A percentile compares a stretch with the other conserved stretches of the same genome.
phyloP scores from a whole-genome alignment of 1,140 invertebrate species.

The Ceratoteleas bidentatus region DNA sequence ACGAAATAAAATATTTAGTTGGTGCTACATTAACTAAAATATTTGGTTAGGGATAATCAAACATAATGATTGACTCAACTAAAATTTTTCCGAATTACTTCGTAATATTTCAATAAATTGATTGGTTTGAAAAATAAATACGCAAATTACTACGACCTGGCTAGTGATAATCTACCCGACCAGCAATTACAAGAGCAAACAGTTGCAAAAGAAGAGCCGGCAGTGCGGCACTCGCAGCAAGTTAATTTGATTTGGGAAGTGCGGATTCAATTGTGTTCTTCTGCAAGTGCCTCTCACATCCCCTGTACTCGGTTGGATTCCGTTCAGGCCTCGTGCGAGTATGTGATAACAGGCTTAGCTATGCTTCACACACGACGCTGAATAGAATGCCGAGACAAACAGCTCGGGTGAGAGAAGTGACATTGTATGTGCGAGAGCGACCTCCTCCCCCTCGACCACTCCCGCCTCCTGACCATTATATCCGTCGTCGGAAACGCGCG shows the following conservation, averaged over 20 bases:
- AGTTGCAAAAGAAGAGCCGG: neutral
- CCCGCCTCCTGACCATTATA: slow-evolving; percentile 55
- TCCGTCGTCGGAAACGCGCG: slow-evolving; percentile 37
- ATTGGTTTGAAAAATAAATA: too few species aligned
- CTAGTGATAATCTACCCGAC: too few species aligned
- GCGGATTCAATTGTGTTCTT: slow-evolving; percentile 51
- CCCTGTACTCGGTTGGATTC: slow-evolving; percentile 35
- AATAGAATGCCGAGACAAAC: slow-evolving; percentile 63
- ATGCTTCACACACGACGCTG: slow-evolving; percentile 46
- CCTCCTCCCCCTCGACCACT: slow-evolving; percentile 39
- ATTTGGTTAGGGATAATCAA: too few species aligned
- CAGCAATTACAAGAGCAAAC: too few species aligned
- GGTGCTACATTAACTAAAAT: too few species aligned
- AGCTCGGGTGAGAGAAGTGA: slow-evolving; percentile 64
- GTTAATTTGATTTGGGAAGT: slow-evolving; percentile 52
- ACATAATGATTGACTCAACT: too few species aligned
- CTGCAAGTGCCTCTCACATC: slow-evolving; percentile 20
- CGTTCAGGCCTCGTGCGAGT: slow-evolving; percentile 35
- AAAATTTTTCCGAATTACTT: too few species aligned
- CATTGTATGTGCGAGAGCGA: slow-evolving; percentile 59
- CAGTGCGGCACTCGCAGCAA: slow-evolving; percentile 15
- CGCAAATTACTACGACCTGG: too few species aligned
- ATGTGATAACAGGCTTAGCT: slow-evolving; percentile 57
- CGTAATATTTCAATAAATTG: too few species aligned
- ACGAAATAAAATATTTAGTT: too few species aligned